A percentile compares a stretch with the other conserved stretches of the same genome.
Conservation (phyloP, 2,113 vertebrate genomes). For the Megaceryle torquata region DNA sequence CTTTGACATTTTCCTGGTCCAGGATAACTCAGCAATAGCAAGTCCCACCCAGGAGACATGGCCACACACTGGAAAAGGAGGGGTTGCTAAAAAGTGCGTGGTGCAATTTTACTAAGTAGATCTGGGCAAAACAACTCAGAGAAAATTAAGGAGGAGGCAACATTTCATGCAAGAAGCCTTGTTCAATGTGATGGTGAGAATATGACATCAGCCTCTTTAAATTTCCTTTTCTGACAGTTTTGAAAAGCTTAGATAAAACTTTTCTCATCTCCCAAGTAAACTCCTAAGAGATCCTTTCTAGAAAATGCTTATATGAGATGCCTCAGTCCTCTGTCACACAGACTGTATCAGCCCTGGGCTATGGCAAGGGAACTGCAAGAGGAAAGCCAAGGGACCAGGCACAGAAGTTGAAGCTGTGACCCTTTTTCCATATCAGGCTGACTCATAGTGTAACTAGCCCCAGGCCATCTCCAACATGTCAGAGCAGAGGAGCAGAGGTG, state of each 20-base stretch:
- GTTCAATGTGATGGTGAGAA: background rate
- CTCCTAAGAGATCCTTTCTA: background rate
- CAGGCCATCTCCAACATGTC: background rate
- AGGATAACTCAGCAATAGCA: background rate
- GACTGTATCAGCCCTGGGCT: background rate
- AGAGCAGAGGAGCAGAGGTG: background rate
- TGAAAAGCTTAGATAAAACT: background rate
- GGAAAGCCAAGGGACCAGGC: background rate
- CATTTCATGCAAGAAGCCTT: background rate
- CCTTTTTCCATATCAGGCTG: background rate
- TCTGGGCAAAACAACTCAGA: background rate
- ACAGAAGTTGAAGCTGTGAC: background rate
- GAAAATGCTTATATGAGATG: background rate
- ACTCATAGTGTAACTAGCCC: background rate
- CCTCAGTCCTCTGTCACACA: background rate
- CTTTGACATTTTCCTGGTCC: background rate
- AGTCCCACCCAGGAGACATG: background rate
- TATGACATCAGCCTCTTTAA: background rate
- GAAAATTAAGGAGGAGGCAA: background rate
- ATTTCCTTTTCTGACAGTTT: background rate
- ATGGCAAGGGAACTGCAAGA: background rate
- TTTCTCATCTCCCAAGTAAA: background rate
- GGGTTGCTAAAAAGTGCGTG: background rate
- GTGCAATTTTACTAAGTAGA: background rate
- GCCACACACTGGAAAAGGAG: background rate